These are phyloP conservation scores for Oophaga sylvatica DNA, from an alignment of 2,797 vertebrate species.

Conservation along the genomic window DNA sequence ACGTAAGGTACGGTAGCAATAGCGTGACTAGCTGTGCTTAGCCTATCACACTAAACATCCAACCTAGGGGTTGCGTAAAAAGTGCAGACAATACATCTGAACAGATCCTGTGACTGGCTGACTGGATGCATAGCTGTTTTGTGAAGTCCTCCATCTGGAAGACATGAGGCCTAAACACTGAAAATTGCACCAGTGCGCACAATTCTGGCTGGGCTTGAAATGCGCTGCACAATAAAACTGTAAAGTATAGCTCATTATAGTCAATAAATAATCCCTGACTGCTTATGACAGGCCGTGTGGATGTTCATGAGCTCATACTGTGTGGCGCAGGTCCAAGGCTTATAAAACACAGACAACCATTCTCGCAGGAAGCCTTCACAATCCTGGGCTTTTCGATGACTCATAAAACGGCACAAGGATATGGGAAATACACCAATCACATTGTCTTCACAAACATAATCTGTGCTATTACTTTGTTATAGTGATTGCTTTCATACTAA, in stretches of 20 bases:
- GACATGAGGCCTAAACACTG: conserved; percentile 16
- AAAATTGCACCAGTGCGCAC: conserved; percentile 7
- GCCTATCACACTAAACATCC: background rate
- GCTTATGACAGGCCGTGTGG: conserved; percentile 29
- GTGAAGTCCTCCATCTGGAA: conserved; percentile 34
- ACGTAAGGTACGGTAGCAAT: background rate
- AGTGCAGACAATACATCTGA: background rate
- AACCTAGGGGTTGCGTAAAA: background rate
- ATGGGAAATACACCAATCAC: background rate
- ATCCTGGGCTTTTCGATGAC: background rate
- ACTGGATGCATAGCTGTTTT: background rate
- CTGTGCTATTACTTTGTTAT: background rate
- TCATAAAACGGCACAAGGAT: background rate
- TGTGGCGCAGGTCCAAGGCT: background rate
- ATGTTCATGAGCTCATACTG: conserved; percentile 21
- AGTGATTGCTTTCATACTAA: background rate
- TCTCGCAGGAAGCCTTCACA: conserved; percentile 2
- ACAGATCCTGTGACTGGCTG: background rate
- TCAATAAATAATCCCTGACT: conserved; percentile 22
- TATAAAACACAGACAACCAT: background rate
- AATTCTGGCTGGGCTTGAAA: conserved; percentile 16
- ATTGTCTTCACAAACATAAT: background rate
- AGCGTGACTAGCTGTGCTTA: background rate
- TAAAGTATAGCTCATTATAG: conserved; percentile 38
- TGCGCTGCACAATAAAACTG: conserved; percentile 18